Percentiles rank a stretch among this genome's conserved stretches.
Evolutionary conservation across 1,140 invertebrate genomes (phyloP).

Genomic region (Glomeris maerens): DNA sequence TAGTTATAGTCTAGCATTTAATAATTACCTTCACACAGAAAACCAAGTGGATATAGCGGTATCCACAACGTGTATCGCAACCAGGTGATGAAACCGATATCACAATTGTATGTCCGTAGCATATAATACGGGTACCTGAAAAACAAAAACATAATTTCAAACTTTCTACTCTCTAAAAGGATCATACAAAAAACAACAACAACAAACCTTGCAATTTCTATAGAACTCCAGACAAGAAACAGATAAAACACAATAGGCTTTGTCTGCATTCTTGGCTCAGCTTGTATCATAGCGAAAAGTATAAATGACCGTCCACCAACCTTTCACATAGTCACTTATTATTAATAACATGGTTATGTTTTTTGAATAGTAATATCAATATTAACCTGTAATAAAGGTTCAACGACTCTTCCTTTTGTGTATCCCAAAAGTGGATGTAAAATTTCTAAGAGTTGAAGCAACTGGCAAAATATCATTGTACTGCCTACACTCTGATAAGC

Average conservation of each 20-base stretch:
- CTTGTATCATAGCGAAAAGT: constrained; percentile 65
- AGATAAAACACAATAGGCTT: constrained; percentile 77
- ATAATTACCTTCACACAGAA: constrained; percentile 68
- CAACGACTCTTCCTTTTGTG: constrained; percentile 52
- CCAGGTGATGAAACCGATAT: constrained; percentile 72
- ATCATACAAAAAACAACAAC: neutral
- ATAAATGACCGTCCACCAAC: constrained; percentile 60
- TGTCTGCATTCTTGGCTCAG: constrained; percentile 67
- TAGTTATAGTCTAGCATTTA: too few species aligned
- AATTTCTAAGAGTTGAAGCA: constrained; percentile 78
- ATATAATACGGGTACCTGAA: constrained; percentile 81
- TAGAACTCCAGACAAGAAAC: constrained; percentile 60
- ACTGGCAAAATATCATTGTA: constrained; percentile 64
- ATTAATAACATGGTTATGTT: neutral
- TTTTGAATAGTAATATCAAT: constrained; percentile 2
- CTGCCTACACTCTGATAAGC: constrained; percentile 61
- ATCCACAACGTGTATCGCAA: constrained; percentile 86
- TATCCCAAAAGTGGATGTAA: constrained; percentile 71
- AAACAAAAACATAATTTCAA: constrained; percentile 2
- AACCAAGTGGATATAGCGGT: constrained; percentile 73
- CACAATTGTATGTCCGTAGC: constrained; percentile 53
- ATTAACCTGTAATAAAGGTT: constrained; percentile 22
- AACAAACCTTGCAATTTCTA: constrained; percentile 49
- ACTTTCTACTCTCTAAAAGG: neutral
- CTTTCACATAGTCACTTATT: constrained; percentile 32